Evolutionary conservation across 30 jellyfish, hydroid and myxozoan genomes (phyloP).

Genomic region (Pelagia noctiluca): DNA sequence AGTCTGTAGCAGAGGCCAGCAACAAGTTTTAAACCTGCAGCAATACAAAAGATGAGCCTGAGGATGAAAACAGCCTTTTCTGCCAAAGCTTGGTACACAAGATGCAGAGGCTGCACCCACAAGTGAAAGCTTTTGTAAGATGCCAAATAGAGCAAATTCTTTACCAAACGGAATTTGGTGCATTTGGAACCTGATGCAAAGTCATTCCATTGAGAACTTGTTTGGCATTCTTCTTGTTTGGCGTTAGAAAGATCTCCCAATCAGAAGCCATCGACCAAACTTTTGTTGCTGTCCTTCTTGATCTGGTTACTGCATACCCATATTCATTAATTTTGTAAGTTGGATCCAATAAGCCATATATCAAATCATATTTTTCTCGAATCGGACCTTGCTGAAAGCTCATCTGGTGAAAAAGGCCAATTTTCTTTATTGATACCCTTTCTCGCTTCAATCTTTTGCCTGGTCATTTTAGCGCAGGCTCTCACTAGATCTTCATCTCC

Average conservation of each 20-base stretch:
- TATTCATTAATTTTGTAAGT: slow-evolving; percentile 5
- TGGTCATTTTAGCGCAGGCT: slow-evolving; percentile 28
- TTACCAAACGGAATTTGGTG: slow-evolving; percentile 30
- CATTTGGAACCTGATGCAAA: slow-evolving; percentile 23
- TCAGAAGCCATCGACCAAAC: slow-evolving; percentile 26
- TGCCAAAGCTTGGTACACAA: too few relatives aligned
- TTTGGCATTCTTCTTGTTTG: not conserved
- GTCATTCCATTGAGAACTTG: not conserved
- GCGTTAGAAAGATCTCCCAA: not conserved
- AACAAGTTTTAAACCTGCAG: slow-evolving; percentile 18
- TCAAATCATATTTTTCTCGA: slow-evolving; percentile 1
- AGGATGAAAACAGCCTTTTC: slow-evolving; percentile 43
- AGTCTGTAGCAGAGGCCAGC: slow-evolving; percentile 63
- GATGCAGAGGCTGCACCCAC: slow-evolving; percentile 30
- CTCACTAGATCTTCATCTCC: slow-evolving; percentile 21
- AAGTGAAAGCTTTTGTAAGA: slow-evolving; percentile 24
- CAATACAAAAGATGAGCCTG: slow-evolving; percentile 10
- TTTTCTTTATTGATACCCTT: not conserved
- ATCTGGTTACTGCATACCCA: slow-evolving; percentile 9
- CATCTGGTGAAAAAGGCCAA: slow-evolving; percentile 48
- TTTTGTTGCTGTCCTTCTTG: not conserved
- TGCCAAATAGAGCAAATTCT: slow-evolving; percentile 36
- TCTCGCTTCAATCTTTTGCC: slow-evolving; percentile 6
- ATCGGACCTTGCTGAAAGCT: slow-evolving; percentile 26
- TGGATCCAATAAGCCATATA: slow-evolving; percentile 15